Evolutionary conservation across 2,797 vertebrate species (phyloP).

Genomic region (Telmatherina bonti): DNA sequence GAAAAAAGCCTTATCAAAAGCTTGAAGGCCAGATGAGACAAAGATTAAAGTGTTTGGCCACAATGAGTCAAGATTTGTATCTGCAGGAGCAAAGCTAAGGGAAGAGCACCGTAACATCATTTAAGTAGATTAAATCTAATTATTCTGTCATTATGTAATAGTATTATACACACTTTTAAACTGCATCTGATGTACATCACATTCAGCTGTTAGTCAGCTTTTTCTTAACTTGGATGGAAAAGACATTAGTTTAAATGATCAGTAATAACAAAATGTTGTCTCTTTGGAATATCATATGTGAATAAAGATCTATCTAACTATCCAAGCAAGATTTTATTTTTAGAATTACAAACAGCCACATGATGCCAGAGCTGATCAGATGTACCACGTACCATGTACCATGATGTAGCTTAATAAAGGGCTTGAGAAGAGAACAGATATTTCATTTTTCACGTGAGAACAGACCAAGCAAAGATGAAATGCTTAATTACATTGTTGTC

Average conservation of each 20-base stretch:
- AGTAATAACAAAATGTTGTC: neutral
- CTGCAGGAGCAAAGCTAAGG: neutral
- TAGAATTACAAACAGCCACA: neutral
- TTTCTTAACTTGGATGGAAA: neutral
- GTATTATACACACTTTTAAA: neutral
- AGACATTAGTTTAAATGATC: neutral
- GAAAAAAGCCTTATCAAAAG: neutral
- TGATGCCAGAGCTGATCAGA: constrained; percentile 1
- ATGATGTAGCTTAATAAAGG: constrained; percentile 3
- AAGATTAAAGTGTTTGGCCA: neutral
- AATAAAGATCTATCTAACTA: neutral
- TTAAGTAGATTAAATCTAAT: neutral
- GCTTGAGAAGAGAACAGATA: neutral
- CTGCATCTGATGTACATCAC: neutral
- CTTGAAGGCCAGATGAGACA: neutral
- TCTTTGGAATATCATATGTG: neutral
- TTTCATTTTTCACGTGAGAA: neutral
- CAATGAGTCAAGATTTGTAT: neutral
- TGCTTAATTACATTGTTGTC: neutral
- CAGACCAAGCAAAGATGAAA: neutral
- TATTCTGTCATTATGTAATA: too few relatives aligned
- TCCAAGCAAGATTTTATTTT: neutral
- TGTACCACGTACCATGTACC: too few relatives aligned
- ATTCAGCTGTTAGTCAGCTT: neutral
- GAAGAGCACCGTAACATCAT: neutral